Percentiles rank a stretch among this genome's conserved stretches.
phyloP scores from a whole-genome alignment of 2,888 invertebrate species.

The Drosophila acutilabella region DNA sequence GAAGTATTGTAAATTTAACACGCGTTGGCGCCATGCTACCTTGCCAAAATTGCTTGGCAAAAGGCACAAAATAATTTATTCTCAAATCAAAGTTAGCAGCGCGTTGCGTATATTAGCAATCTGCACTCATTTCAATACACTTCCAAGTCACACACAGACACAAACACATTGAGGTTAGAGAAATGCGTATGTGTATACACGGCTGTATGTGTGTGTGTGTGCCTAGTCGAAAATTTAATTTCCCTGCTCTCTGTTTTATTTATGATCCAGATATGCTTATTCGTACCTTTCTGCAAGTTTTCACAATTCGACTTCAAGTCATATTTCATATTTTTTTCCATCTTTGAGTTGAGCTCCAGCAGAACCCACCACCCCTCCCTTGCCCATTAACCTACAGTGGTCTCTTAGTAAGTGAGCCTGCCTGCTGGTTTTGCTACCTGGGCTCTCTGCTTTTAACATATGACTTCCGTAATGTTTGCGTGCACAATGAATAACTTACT shows the following conservation, averaged over 20 bases:
- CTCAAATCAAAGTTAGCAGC: constrained; percentile 80
- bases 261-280: constrained; percentile 82
- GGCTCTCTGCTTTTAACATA: constrained; percentile 74
- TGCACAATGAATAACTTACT: constrained; percentile 82
- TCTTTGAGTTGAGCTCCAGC: constrained; percentile 27
- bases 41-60: constrained; percentile 46
- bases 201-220: constrained; percentile 32
- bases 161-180: constrained; percentile 19
- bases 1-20: constrained; percentile 54
- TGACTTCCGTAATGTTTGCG: constrained; percentile 82
- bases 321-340: constrained; percentile 71
- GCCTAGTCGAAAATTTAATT: constrained; percentile 81
- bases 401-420: constrained; percentile 9
- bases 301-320: constrained; percentile 81
- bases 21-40: constrained; percentile 37
- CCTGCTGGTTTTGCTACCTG: constrained; percentile 65
- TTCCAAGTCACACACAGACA: constrained; percentile 22
- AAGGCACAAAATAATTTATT: constrained; percentile 79
- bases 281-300: constrained; percentile 81
- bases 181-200: constrained; percentile 16
- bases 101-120: constrained; percentile 80
- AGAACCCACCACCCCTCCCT: constrained; percentile 40
- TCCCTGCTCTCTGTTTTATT: constrained; percentile 79
- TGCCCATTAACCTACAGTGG: neutral
- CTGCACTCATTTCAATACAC: constrained; percentile 69